Conservation (phyloP, 2,797 vertebrate species). For the Pseudocheirus occidentalis region DNA sequence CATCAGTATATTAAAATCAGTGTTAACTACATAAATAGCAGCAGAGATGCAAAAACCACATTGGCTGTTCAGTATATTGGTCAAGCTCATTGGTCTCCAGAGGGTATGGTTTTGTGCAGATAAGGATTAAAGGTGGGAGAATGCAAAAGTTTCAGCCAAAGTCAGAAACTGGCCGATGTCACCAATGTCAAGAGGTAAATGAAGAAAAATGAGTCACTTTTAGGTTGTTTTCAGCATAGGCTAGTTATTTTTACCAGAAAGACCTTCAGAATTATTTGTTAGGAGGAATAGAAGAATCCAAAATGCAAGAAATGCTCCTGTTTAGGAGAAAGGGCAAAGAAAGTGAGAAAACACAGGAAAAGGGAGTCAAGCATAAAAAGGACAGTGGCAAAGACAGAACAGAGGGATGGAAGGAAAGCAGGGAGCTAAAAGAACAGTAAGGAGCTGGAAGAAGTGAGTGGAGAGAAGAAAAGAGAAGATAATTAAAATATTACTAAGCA, state of each 20-base stretch:
- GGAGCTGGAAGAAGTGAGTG: not conserved
- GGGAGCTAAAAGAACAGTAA: not conserved
- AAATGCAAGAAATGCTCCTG: not conserved
- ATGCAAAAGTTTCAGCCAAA: conserved; percentile 39
- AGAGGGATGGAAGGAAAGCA: conserved; percentile 13
- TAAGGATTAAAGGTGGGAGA: conserved; percentile 53
- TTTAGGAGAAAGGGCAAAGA: not conserved
- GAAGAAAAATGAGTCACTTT: conserved; percentile 25
- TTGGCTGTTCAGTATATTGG: conserved; percentile 38
- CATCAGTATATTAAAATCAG: conserved; percentile 47
- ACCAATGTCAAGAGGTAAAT: conserved; percentile 52
- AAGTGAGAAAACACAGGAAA: conserved; percentile 19
- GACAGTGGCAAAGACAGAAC: not conserved
- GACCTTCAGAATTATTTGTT: conserved; percentile 16
- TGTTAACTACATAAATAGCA: conserved; percentile 24
- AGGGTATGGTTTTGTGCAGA: conserved; percentile 46
- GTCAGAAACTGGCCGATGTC: conserved; percentile 32
- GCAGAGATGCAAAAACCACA: conserved; percentile 23
- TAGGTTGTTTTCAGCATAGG: conserved; percentile 42
- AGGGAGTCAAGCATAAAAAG: conserved; percentile 19
- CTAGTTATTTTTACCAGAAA: conserved; percentile 18
- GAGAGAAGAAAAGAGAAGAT: not conserved
- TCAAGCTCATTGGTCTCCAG: conserved; percentile 59
- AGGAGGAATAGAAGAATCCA: not conserved
- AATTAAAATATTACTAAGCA: not conserved